Percentiles rank a stretch among this genome's conserved stretches.
Evolutionary conservation across 2,888 invertebrate species (phyloP).

Genomic region (Andricus quercusramuli): DNA sequence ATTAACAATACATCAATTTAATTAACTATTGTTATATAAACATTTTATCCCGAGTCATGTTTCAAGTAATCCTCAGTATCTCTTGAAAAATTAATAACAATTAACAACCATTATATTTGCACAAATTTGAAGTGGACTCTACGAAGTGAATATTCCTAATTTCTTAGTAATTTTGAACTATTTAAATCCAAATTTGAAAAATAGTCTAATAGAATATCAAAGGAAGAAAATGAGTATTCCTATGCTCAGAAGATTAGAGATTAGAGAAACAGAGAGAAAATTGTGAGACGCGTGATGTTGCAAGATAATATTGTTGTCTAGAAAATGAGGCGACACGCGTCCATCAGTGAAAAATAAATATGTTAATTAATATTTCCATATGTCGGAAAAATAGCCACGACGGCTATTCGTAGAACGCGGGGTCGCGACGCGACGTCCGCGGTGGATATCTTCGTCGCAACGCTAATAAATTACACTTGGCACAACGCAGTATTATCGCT

Average conservation of each 20-base stretch:
- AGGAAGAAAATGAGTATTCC: neutral
- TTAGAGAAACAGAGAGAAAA: neutral
- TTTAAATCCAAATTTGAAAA: neutral
- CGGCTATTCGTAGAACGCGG: conserved; percentile 47
- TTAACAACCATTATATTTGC: too few species aligned
- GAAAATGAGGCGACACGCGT: conserved; percentile 18
- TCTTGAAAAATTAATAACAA: too few species aligned
- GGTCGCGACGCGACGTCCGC: conserved; percentile 56
- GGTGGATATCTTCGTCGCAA: conserved; percentile 59
- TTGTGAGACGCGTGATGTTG: neutral
- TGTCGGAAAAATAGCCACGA: neutral
- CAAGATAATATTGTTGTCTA: conserved; percentile 29
- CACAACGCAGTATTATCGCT: conserved; percentile 72
- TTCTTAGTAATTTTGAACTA: too few species aligned
- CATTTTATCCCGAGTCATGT: too few species aligned
- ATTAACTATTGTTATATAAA: too few species aligned
- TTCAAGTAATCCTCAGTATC: too few species aligned
- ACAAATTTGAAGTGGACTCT: too few species aligned
- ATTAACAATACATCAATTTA: too few species aligned
- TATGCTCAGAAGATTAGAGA: neutral
- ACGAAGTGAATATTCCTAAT: too few species aligned
- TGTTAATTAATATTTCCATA: conserved; percentile 30
- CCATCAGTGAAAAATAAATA: neutral
- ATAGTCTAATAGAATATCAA: neutral
- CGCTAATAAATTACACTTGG: conserved; percentile 73